Evolutionary conservation across 2,797 vertebrate species (phyloP).

Genomic region (Betta splendens): DNA sequence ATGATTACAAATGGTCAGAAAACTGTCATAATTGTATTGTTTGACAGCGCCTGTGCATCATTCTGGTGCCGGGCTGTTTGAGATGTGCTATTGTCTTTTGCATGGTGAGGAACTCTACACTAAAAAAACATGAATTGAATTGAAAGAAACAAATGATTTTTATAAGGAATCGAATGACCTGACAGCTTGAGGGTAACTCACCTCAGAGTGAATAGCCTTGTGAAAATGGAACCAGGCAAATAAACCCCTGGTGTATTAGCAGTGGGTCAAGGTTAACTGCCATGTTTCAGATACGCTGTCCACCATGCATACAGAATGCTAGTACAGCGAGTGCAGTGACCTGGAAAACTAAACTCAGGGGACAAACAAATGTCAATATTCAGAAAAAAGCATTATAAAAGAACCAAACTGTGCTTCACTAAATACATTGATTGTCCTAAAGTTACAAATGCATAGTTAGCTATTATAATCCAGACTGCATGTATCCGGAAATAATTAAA

Average conservation of each 20-base stretch:
- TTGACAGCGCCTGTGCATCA: background rate
- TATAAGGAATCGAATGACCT: background rate
- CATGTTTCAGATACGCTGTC: slow-evolving; percentile 31
- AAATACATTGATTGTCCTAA: background rate
- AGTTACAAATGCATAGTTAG: background rate
- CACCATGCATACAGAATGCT: slow-evolving; percentile 22
- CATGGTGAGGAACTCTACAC: background rate
- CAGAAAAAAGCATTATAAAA: slow-evolving; percentile 1
- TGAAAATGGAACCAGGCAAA: slow-evolving; percentile 23
- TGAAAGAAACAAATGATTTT: background rate
- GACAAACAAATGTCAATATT: slow-evolving; percentile 31
- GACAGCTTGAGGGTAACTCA: background rate
- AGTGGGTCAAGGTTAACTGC: slow-evolving; percentile 57
- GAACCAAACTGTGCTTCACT: slow-evolving; percentile 14
- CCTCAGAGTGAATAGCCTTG: slow-evolving; percentile 34
- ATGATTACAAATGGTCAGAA: too few relatives aligned
- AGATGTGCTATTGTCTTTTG: background rate
- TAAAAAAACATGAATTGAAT: background rate
- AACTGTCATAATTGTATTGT: background rate
- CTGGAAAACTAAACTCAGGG: slow-evolving; percentile 23
- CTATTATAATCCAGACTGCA: slow-evolving; percentile 1
- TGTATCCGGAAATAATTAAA: slow-evolving; percentile 3
- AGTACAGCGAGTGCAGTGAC: slow-evolving; percentile 46
- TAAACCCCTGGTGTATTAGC: slow-evolving; percentile 35
- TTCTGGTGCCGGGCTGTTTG: background rate